Conservation (phyloP, 1,140 invertebrate species). For the Ostrea denselamellosa region DNA sequence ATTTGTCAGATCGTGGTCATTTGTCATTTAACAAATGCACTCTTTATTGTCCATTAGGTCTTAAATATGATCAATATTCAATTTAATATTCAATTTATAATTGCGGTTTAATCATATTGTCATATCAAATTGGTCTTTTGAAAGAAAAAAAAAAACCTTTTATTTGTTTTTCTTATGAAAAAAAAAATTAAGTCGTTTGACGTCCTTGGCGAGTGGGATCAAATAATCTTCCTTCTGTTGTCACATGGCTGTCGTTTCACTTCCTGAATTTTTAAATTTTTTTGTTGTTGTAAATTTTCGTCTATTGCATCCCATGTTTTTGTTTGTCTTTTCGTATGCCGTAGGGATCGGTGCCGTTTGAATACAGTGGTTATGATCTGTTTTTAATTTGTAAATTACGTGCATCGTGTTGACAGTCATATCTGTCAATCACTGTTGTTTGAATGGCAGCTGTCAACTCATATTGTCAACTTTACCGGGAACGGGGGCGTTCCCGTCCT, state of each 20-base stretch:
- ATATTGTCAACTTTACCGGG: background rate
- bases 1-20: background rate
- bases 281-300: background rate
- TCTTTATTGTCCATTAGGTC: background rate
- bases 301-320: background rate
- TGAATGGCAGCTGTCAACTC: slow-evolving; percentile 8
- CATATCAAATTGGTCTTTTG: background rate
- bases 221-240: background rate
- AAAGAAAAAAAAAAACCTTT: background rate
- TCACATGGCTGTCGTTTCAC: background rate
- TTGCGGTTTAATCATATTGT: background rate
- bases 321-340: background rate
- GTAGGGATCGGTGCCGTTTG: background rate
- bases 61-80: background rate
- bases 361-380: background rate
- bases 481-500: background rate
- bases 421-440: background rate
- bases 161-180: background rate
- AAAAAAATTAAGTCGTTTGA: background rate
- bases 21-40: background rate
- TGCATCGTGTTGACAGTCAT: slow-evolving; percentile 12
- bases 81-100: background rate
- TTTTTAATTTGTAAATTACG: background rate
- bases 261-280: background rate
- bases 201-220: background rate